A percentile compares a stretch with the other conserved stretches of the same genome.
Evolutionary conservation across 2,888 invertebrate species (phyloP).

Genomic region (Hedya salicella): DNA sequence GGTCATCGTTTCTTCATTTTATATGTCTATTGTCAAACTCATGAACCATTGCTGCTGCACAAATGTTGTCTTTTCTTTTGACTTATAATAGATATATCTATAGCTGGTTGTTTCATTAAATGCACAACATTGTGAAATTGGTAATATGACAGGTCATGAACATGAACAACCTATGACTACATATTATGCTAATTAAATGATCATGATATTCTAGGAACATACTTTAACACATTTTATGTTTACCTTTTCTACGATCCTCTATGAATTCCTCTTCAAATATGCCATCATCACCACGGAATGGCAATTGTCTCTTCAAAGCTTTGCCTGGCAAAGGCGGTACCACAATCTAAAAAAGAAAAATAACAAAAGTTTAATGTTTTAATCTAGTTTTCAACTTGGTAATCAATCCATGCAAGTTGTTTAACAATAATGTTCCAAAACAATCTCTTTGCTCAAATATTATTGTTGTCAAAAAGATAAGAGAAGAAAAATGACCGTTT

Average conservation of each 20-base stretch:
- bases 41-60: too few species aligned
- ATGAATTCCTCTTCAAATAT: constrained; percentile 99
- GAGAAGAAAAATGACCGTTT: constrained; percentile 41
- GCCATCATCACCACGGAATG: constrained; percentile 99
- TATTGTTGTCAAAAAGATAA: constrained; percentile 41
- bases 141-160: constrained; percentile 3
- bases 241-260: constrained; percentile 97
- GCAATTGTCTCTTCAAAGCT: constrained; percentile 99
- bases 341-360: constrained; percentile 90
- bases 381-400: not conserved
- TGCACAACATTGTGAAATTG: constrained; percentile 15
- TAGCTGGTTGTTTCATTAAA: too few species aligned
- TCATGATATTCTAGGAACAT: not conserved
- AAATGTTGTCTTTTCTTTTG: too few species aligned
- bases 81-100: too few species aligned
- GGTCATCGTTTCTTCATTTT: too few species aligned
- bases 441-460: constrained; percentile 31
- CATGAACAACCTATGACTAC: not conserved
- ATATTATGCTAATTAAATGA: not conserved
- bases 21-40: too few species aligned
- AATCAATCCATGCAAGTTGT: constrained; percentile 3
- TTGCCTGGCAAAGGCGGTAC: constrained; percentile 99
- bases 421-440: constrained; percentile 36
- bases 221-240: not conserved
- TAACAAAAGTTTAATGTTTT: not conserved